Conservation (phyloP, 2,888 invertebrate species). For the Erebia aethiops region DNA sequence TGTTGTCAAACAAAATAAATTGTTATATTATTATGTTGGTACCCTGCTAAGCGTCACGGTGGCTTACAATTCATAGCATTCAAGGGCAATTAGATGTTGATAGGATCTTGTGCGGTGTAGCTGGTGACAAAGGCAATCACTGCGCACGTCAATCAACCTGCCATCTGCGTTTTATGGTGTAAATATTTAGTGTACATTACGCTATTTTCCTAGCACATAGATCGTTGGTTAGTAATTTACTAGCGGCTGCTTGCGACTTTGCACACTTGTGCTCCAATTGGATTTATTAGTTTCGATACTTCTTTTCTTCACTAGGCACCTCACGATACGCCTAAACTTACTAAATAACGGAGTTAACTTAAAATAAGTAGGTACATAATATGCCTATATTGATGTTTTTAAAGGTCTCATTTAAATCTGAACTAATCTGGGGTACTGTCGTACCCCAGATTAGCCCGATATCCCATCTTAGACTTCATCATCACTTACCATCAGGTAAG, state of each 20-base stretch:
- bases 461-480: no score
- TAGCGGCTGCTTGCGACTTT: neutral
- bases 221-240: neutral
- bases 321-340: neutral
- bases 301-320: neutral
- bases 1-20: neutral
- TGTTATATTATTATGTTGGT: neutral
- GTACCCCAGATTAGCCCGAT: no score
- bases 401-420: no score
- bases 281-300: neutral
- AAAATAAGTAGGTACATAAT: no score
- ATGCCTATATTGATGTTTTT: no score
- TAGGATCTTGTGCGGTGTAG: conserved; percentile 35
- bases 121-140: conserved; percentile 37
- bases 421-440: no score
- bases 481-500: no score
- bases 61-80: conserved; percentile 28
- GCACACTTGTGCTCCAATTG: neutral
- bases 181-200: conserved; percentile 34
- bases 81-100: conserved; percentile 34
- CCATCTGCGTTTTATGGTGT: conserved; percentile 39
- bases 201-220: neutral
- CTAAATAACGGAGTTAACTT: no score
- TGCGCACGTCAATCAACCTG: conserved; percentile 39
- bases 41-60: conserved; percentile 4